phyloP scores from a whole-genome alignment of 2,888 invertebrate genomes.

The Buathra laborator region DNA sequence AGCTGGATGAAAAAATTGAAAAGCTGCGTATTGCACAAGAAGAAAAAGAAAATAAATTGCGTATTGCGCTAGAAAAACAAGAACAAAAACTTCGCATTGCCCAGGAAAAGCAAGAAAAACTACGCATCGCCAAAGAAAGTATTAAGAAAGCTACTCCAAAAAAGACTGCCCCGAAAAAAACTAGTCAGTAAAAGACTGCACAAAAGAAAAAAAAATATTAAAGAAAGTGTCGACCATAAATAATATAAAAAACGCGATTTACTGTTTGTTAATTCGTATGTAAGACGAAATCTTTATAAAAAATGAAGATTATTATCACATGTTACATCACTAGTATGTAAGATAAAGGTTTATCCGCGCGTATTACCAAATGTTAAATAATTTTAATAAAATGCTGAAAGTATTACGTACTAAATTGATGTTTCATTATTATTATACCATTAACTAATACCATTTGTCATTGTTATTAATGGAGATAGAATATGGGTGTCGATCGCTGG shows the following conservation, averaged over 20 bases:
- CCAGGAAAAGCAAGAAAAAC: neutral
- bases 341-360: neutral
- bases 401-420: neutral
- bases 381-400: conserved; percentile 5
- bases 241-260: neutral
- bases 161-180: neutral
- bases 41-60: too few relatives aligned
- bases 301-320: neutral
- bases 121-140: neutral
- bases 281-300: neutral
- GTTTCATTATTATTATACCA: conserved; percentile 21
- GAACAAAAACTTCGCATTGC: neutral
- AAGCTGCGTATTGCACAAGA: too few relatives aligned
- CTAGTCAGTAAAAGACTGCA: neutral
- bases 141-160: neutral
- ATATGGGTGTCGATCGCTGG: neutral
- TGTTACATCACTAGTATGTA: neutral
- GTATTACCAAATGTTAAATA: neutral
- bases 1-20: neutral
- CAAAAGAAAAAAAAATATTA: neutral
- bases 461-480: conserved; percentile 8
- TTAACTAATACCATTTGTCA: neutral
- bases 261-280: neutral
- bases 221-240: neutral
- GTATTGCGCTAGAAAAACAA: neutral